These are phyloP conservation scores for Petrocephalus schoutedeni DNA, from an alignment of 2,797 vertebrate genomes.

Conservation along the genomic window DNA sequence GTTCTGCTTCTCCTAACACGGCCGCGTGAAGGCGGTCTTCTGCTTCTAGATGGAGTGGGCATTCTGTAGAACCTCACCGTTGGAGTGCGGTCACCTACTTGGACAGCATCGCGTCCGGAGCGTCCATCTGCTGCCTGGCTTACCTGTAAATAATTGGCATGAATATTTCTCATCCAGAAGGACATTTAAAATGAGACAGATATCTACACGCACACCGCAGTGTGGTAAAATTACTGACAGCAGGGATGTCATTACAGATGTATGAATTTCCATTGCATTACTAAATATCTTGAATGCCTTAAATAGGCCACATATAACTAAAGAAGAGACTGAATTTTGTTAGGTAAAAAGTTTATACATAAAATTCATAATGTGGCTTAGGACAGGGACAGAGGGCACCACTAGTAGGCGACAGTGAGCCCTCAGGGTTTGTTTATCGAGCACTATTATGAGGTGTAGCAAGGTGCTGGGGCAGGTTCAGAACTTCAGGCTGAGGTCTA, in stretches of 20 bases:
- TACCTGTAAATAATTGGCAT: not conserved
- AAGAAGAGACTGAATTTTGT: not conserved
- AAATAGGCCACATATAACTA: not conserved
- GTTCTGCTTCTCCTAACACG: not conserved
- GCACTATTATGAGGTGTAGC: not conserved
- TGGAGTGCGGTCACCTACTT: not conserved
- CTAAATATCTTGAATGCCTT: not conserved
- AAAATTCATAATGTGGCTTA: not conserved
- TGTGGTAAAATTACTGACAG: not conserved
- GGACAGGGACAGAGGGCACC: not conserved
- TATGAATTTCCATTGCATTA: not conserved
- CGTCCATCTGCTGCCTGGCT: not conserved
- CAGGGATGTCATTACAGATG: not conserved
- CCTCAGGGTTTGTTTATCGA: not conserved
- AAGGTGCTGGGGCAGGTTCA: not conserved
- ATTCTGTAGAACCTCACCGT: not conserved
- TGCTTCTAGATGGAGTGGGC: not conserved
- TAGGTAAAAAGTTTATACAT: not conserved
- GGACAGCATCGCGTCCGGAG: not conserved
- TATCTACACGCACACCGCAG: not conserved
- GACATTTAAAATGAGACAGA: not conserved
- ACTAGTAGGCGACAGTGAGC: not conserved
- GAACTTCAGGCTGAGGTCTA: not conserved
- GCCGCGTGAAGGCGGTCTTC: not conserved
- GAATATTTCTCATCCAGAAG: not conserved